Evolutionary conservation across 2,888 invertebrate genomes (phyloP).

Genomic region (Ditula angustiorana): DNA sequence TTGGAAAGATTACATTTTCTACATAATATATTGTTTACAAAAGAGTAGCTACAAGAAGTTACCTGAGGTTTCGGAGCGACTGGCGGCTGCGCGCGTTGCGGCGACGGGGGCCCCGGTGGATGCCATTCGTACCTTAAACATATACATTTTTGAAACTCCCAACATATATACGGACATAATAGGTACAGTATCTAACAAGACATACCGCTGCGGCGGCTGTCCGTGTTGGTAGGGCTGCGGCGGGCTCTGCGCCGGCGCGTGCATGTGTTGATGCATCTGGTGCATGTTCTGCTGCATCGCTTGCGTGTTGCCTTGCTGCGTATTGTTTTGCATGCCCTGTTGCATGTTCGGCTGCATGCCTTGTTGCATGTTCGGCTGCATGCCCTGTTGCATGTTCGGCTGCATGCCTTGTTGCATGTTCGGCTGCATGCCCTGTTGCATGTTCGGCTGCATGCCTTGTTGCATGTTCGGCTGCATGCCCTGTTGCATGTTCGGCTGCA

Average conservation of each 20-base stretch:
- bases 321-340: conserved; percentile 5
- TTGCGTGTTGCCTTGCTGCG: conserved; percentile 15
- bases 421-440: neutral
- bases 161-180: neutral
- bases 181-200: conserved; percentile 1
- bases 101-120: conserved; percentile 80
- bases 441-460: neutral
- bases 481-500: conserved; percentile 8
- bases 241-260: conserved; percentile 42
- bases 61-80: conserved; percentile 85
- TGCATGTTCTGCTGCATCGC: conserved; percentile 21
- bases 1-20: too few species aligned
- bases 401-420: conserved; percentile 19
- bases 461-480: conserved; percentile 1
- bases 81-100: conserved; percentile 82
- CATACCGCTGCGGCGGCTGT: conserved; percentile 62
- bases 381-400: conserved; percentile 3
- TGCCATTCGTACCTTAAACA: conserved; percentile 74
- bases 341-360: neutral
- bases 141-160: neutral
- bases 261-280: conserved; percentile 34
- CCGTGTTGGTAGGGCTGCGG: conserved; percentile 57
- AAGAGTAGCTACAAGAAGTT: conserved; percentile 15
- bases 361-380: neutral
- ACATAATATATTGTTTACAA: neutral